A percentile compares a stretch with the other conserved stretches of the same genome.
phyloP scores from a whole-genome alignment of 2,888 invertebrate genomes.

The Meteorus colon region DNA sequence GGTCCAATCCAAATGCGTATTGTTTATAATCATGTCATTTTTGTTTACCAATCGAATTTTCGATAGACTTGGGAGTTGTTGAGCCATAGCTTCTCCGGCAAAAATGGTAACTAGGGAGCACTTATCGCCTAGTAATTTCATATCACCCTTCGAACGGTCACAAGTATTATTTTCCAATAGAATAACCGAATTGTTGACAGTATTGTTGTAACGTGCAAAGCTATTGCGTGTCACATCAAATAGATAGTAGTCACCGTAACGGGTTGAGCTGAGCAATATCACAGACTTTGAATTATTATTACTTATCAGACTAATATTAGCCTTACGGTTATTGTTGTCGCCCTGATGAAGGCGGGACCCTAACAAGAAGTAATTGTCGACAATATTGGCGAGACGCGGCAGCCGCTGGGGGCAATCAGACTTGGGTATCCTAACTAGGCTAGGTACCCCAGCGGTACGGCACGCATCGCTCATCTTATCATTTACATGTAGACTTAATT shows the following conservation, averaged over 20 bases:
- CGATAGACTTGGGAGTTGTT: constrained; percentile 22
- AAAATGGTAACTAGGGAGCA: constrained; percentile 53
- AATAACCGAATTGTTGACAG: constrained; percentile 53
- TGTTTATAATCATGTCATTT: constrained; percentile 22
- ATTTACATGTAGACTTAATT: constrained; percentile 69
- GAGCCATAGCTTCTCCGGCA: constrained; percentile 17
- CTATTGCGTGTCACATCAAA: constrained; percentile 56
- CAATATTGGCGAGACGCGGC: constrained; percentile 69
- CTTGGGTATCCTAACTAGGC: constrained; percentile 74
- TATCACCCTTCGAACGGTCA: constrained; percentile 47
- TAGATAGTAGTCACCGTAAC: constrained; percentile 70
- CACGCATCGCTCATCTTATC: constrained; percentile 66
- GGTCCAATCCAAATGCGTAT: constrained; percentile 31
- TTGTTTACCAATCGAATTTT: constrained; percentile 24
- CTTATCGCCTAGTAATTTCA: constrained; percentile 57
- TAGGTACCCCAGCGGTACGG: constrained; percentile 71
- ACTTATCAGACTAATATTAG: constrained; percentile 72
- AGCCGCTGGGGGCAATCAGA: constrained; percentile 72
- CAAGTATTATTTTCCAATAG: constrained; percentile 50
- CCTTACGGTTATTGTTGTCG: constrained; percentile 73
- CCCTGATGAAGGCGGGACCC: constrained; percentile 71
- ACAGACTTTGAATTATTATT: constrained; percentile 73
- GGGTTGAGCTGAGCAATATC: constrained; percentile 74
- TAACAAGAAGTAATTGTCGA: constrained; percentile 72
- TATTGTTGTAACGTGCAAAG: constrained; percentile 56